A percentile compares a stretch with the other conserved stretches of the same genome.
phyloP scores from a whole-genome alignment of 2,797 vertebrate species.

The Prionace glauca region DNA sequence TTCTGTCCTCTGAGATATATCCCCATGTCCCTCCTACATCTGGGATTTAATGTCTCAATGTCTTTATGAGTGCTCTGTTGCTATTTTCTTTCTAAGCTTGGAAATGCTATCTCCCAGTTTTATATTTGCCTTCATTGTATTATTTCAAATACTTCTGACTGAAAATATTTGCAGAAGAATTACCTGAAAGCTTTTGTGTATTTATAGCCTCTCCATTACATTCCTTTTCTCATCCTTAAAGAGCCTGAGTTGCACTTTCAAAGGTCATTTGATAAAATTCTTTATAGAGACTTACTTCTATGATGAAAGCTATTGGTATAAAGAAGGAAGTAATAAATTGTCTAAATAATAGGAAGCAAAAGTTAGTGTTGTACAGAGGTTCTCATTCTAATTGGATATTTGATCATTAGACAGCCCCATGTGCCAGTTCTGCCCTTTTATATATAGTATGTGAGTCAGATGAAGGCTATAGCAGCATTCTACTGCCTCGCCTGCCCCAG shows the following conservation, averaged over 20 bases:
- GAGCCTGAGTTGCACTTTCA: neutral
- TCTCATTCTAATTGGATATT: neutral
- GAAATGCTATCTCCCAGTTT: neutral
- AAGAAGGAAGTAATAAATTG: neutral
- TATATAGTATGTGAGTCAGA: neutral
- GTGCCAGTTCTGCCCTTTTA: neutral
- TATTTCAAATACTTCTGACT: neutral
- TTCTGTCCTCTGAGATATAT: neutral
- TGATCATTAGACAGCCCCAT: neutral
- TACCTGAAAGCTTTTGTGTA: neutral
- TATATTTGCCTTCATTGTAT: neutral
- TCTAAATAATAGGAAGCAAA: neutral
- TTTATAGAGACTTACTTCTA: neutral
- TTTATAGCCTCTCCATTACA: neutral
- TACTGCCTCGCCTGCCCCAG: neutral
- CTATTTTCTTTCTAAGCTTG: neutral
- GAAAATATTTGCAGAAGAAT: conserved; percentile 16
- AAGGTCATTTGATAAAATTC: neutral
- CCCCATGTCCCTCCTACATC: too few species aligned
- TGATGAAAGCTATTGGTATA: neutral
- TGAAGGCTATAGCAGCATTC: neutral
- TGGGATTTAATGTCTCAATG: neutral
- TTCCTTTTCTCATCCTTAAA: neutral
- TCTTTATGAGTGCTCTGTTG: neutral
- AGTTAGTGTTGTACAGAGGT: neutral